These are phyloP conservation scores for Anthoscopus minutus DNA, from an alignment of 2,113 vertebrate species.

Conservation along the genomic window DNA sequence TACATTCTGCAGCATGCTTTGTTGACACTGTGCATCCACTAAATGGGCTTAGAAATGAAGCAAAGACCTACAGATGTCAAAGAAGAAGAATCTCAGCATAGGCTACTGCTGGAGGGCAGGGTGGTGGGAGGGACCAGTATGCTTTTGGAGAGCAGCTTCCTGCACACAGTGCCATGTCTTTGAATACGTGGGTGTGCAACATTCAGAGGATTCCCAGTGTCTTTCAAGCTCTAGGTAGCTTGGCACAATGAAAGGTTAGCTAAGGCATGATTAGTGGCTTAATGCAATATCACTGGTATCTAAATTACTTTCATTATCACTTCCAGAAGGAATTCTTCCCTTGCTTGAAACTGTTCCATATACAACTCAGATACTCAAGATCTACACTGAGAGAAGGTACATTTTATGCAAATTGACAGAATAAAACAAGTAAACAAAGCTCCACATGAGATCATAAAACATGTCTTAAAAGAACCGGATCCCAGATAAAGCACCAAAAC, in stretches of 20 bases:
- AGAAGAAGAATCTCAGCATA: not conserved
- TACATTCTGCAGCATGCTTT: not conserved
- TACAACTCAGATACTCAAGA: not conserved
- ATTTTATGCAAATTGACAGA: not conserved
- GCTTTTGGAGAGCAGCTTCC: not conserved
- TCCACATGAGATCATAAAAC: not conserved
- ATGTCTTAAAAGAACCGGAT: not conserved
- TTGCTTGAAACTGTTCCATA: not conserved
- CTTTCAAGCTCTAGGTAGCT: not conserved
- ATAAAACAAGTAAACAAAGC: not conserved
- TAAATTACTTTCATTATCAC: not conserved
- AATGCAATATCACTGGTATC: not conserved
- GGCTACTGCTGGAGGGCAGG: not conserved
- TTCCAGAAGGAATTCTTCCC: not conserved
- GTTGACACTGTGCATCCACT: not conserved
- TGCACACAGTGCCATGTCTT: not conserved
- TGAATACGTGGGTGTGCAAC: not conserved
- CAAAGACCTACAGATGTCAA: not conserved
- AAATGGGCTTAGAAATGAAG: not conserved
- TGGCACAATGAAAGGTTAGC: not conserved
- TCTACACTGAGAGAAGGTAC: not conserved
- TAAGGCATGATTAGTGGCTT: not conserved
- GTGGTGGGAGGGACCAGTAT: not conserved
- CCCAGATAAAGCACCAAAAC: not conserved
- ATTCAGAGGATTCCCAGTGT: not conserved